Percentiles rank a stretch among this genome's conserved stretches.
phyloP scores from a whole-genome alignment of 1,140 invertebrate species.

The Anoplolepis gracilipes region DNA sequence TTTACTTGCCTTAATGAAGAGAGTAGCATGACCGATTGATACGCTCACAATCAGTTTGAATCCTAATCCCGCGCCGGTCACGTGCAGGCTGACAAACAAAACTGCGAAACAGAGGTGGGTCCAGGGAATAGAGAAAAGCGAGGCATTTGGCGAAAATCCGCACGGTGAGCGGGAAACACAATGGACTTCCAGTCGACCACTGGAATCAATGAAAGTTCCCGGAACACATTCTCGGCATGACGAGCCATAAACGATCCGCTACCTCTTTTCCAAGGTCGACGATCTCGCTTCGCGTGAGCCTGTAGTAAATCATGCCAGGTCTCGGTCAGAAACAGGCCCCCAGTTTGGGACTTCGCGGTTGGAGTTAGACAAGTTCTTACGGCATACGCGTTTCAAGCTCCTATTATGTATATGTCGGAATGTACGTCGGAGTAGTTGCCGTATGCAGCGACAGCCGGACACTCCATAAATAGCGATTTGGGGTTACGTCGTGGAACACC shows the following conservation, averaged over 20 bases:
- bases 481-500: conserved; percentile 27
- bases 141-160: conserved; percentile 67
- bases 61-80: conserved; percentile 80
- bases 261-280: conserved; percentile 39
- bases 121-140: conserved; percentile 46
- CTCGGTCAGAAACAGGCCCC: neutral
- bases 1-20: conserved; percentile 67
- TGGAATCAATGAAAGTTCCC: conserved; percentile 79
- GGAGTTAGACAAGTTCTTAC: conserved; percentile 12
- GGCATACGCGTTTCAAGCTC: conserved; percentile 5
- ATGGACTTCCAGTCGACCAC: conserved; percentile 78
- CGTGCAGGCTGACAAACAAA: conserved; percentile 80
- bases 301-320: neutral
- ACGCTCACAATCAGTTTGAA: conserved; percentile 70
- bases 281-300: conserved; percentile 20
- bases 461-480: conserved; percentile 49
- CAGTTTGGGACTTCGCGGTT: neutral
- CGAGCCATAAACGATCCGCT: neutral
- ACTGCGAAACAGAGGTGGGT: conserved; percentile 63
- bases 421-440: neutral
- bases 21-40: conserved; percentile 73
- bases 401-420: conserved; percentile 43
- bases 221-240: conserved; percentile 34
- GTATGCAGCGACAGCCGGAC: conserved; percentile 22
- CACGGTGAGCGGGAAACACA: conserved; percentile 70